Conservation (phyloP, 2,888 invertebrate genomes). For the Epinotia brunnichana region DNA sequence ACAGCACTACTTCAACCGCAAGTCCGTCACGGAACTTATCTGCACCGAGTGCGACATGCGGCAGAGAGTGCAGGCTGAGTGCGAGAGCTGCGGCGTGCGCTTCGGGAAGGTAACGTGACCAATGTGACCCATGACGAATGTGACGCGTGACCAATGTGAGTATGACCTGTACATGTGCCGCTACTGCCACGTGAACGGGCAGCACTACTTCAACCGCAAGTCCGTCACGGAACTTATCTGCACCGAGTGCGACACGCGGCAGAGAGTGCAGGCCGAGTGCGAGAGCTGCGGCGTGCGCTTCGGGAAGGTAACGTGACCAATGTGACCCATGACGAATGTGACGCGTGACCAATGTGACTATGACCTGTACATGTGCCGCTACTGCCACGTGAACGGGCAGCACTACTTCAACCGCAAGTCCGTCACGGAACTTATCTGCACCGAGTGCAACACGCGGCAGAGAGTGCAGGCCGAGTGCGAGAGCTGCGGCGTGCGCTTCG, state of each 20-base stretch:
- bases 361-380: constrained; percentile 85
- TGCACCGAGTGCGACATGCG: constrained; percentile 91
- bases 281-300: constrained; percentile 90
- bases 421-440: constrained; percentile 92
- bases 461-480: constrained; percentile 88
- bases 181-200: constrained; percentile 86
- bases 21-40: constrained; percentile 91
- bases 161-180: constrained; percentile 74
- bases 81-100: constrained; percentile 89
- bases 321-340: no score
- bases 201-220: constrained; percentile 90
- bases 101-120: constrained; percentile 88
- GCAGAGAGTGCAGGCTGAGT: constrained; percentile 91
- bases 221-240: constrained; percentile 93
- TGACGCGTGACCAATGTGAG: constrained; percentile 57
- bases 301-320: constrained; percentile 85
- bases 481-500: constrained; percentile 90
- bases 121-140: constrained; percentile 63
- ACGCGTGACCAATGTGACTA: no score
- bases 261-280: constrained; percentile 91
- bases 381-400: constrained; percentile 87
- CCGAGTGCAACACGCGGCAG: constrained; percentile 88
- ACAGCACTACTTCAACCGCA: constrained; percentile 92
- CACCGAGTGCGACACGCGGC: constrained; percentile 90
- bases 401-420: constrained; percentile 90